Evolutionary conservation across 2,113 vertebrate genomes (phyloP).

Genomic region (Danio rerio): DNA sequence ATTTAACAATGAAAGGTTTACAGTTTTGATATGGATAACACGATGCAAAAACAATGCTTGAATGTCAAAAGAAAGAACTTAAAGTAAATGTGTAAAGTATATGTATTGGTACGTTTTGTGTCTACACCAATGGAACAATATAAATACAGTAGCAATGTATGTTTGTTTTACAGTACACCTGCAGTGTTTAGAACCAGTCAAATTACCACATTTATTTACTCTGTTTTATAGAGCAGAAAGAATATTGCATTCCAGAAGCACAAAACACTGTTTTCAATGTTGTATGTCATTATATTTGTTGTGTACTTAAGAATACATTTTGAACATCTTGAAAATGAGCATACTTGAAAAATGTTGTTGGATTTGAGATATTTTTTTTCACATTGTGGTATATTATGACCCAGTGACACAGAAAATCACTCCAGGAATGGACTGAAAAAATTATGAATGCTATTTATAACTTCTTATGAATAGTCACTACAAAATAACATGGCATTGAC

Average conservation of each 20-base stretch:
- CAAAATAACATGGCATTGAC: neutral
- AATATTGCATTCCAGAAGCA: neutral
- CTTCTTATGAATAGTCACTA: neutral
- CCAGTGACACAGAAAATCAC: neutral
- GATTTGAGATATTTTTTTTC: neutral
- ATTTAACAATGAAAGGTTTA: too few species aligned
- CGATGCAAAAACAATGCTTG: too few species aligned
- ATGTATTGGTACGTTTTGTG: neutral
- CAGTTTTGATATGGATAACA: too few species aligned
- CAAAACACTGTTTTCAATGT: neutral
- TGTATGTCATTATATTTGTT: conserved; percentile 4
- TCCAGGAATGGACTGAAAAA: neutral
- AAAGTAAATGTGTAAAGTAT: neutral
- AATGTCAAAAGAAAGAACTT: too few species aligned
- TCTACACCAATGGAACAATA: neutral
- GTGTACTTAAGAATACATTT: neutral
- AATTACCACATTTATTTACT: too few species aligned
- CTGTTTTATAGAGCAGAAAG: too few species aligned
- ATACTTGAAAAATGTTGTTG: neutral
- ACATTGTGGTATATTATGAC: neutral
- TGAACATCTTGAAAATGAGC: neutral
- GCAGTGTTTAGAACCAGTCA: too few species aligned
- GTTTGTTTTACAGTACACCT: neutral
- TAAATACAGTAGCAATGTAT: neutral
- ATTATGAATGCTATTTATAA: neutral